Evolutionary conservation across 2,113 vertebrate genomes (phyloP).

Genomic region (Tupaia chinensis): DNA sequence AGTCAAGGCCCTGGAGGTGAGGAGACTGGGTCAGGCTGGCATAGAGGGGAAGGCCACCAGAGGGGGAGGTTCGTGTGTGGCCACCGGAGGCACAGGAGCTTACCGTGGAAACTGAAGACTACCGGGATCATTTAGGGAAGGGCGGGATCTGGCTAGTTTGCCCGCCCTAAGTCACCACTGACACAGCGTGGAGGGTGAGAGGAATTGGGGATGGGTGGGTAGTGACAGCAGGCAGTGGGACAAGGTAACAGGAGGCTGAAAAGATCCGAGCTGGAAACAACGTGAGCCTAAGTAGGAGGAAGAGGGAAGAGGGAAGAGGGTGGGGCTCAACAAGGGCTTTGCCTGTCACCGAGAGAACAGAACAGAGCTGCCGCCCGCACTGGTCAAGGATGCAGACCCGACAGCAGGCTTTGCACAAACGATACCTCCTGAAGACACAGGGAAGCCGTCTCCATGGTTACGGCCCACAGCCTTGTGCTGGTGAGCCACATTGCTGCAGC

Average conservation of each 20-base stretch:
- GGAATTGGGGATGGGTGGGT: not conserved
- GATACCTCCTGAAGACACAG: conserved; percentile 54
- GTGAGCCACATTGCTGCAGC: conserved; percentile 24
- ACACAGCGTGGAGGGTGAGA: not conserved
- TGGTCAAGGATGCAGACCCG: conserved; percentile 64
- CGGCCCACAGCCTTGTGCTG: conserved; percentile 66
- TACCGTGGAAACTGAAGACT: not conserved
- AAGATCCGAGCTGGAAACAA: conserved; percentile 7
- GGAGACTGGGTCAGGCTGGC: not conserved
- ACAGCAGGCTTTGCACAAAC: conserved; percentile 35
- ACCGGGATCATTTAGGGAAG: not conserved
- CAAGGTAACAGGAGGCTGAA: not conserved
- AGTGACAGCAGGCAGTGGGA: not conserved
- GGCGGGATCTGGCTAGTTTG: not conserved
- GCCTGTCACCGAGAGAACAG: conserved; percentile 30
- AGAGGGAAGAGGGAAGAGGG: not conserved
- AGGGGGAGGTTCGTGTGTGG: not conserved
- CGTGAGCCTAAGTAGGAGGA: not conserved
- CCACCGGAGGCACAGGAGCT: not conserved
- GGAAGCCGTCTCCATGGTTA: conserved; percentile 77
- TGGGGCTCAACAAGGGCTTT: not conserved
- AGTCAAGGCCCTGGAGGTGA: not conserved
- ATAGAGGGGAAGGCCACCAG: not conserved
- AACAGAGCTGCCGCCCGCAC: not conserved
- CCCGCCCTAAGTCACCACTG: not conserved